phyloP scores from a whole-genome alignment of 2,113 vertebrate genomes.

The Charina bottae region DNA sequence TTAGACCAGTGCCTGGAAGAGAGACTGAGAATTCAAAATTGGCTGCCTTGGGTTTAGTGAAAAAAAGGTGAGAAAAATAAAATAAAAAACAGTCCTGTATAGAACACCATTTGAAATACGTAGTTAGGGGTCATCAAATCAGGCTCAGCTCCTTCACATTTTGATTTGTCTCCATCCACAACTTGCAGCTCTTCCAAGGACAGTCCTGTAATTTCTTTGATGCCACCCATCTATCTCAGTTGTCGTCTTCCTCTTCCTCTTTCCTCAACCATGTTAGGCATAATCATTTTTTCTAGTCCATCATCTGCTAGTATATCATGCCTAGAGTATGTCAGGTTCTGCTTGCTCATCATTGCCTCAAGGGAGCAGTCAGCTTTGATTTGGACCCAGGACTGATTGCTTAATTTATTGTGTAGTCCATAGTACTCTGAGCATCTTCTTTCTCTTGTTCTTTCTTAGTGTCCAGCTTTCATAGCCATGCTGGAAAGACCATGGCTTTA shows the following conservation, averaged over 20 bases:
- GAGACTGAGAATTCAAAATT: neutral
- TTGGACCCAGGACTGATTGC: neutral
- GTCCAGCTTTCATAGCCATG: neutral
- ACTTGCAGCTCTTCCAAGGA: neutral
- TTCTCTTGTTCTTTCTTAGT: neutral
- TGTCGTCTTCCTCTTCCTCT: neutral
- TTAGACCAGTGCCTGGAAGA: neutral
- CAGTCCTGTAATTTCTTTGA: neutral
- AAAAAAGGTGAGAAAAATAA: neutral
- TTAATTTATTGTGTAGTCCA: neutral
- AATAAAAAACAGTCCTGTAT: neutral
- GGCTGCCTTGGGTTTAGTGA: neutral
- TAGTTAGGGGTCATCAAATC: neutral
- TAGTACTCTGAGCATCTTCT: neutral
- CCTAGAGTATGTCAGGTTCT: neutral
- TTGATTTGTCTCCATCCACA: neutral
- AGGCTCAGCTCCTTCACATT: neutral
- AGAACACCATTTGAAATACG: neutral
- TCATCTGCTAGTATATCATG: neutral
- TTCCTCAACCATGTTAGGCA: neutral
- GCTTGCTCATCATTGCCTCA: neutral
- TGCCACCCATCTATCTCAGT: neutral
- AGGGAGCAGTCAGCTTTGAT: neutral
- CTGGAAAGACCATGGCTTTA: neutral
- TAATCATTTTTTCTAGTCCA: neutral